Conservation (phyloP, 2,888 invertebrate species). For the Aricia artaxerxes region DNA sequence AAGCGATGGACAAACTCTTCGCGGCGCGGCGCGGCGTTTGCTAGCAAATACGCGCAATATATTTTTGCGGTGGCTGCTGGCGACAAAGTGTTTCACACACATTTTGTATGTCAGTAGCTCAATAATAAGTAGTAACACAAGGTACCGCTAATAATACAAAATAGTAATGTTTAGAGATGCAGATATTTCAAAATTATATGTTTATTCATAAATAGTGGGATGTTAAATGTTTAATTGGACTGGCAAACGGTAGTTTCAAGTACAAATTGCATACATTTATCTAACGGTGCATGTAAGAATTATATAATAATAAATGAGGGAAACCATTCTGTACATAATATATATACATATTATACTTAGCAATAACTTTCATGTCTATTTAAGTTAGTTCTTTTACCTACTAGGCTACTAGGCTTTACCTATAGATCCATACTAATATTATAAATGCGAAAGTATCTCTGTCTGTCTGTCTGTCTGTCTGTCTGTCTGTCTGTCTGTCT, state of each 20-base stretch:
- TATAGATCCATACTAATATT: no score
- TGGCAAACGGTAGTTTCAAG: slow-evolving; percentile 14
- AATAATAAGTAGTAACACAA: background rate
- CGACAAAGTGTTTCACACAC: background rate
- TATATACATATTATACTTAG: background rate
- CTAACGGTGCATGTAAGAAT: slow-evolving; percentile 27
- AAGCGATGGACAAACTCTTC: no score
- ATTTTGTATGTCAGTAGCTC: background rate
- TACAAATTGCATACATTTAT: slow-evolving; percentile 6
- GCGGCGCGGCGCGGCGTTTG: no score
- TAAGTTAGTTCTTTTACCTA: no score
- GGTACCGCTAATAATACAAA: slow-evolving; percentile 1
- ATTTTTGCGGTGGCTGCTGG: background rate
- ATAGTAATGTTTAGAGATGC: background rate
- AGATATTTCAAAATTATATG: slow-evolving; percentile 1
- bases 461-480: no score
- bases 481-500: no score
- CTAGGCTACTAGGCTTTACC: no score
- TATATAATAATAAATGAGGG: slow-evolving; percentile 31
- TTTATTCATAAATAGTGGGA: background rate
- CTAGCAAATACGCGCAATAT: background rate
- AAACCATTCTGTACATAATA: background rate
- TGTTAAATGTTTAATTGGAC: slow-evolving; percentile 17
- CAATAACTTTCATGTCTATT: background rate
- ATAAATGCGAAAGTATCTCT: no score